Base-by-base conservation (phyloP, 2,113 vertebrate genomes). In the Tragelaphus strepsiceros region DNA sequence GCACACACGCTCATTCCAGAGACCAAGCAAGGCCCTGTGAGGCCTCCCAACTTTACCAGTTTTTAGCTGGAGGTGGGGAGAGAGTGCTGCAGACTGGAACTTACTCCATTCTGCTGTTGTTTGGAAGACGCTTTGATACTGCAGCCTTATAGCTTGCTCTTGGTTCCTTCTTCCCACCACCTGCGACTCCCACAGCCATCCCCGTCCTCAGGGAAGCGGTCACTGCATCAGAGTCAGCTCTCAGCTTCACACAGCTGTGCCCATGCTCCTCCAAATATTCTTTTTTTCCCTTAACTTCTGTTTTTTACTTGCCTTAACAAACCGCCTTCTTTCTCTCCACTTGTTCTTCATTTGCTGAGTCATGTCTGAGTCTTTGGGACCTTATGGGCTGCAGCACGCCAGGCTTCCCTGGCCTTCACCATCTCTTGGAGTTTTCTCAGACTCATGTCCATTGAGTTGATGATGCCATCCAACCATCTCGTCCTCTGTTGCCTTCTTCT, bases 131-230 rank as follows among this genome's bases (percentile, higher is more conserved):
- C 35, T 39, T 46, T 16, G 19, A 53, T 54, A 71, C 84, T 58
- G 15, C 22, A 39, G 80, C 62, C 87, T 88, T 22, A 24, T 3
- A 32, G 58, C 62, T 15, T 61, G 62, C n/a, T 30, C 35, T 82
- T 80, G 43, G 24, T 19, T 61, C 88, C 24, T 71, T 53, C 17
- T 53, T n/a, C n/a, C 51, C 2, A 3, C 11, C 10, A 32, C 49
- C 12, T 10, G 1, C 22, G 19, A 15, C 46, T 77, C 62, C 53
- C 11, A 9, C 49, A 21, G 16, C 13, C 4, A 0, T 14, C 12
- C 32, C 6, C 2, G 13, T 30, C 13, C 8, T 67, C 30, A 9
- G 53, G 32, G 13, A 81, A 54, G 14, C 32, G 0, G 2, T 35
- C 46, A 6, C 1, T 32, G n/a, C 11, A 2, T 16, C 39, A 2